Percentiles rank a stretch among this genome's conserved stretches.
phyloP scores from a whole-genome alignment of 2,113 vertebrate species.

The Spea multiplicata region DNA sequence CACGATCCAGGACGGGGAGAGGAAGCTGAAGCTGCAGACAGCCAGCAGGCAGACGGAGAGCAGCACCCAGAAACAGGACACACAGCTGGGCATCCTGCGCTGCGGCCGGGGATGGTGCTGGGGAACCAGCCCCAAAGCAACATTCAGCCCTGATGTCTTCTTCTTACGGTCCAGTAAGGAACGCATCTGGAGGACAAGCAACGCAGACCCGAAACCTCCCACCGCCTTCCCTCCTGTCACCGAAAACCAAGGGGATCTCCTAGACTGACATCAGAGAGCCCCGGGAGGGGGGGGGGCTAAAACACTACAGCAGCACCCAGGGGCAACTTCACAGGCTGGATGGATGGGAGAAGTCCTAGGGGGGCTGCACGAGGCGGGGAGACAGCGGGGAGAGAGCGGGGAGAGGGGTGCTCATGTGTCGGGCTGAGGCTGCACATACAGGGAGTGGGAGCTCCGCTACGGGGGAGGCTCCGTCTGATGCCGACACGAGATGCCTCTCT shows the following conservation, averaged over 20 bases:
- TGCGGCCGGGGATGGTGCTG: constrained; percentile 63
- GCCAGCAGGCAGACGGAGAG: constrained; percentile 79
- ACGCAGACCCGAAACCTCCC: constrained; percentile 27
- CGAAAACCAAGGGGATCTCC: constrained; percentile 9
- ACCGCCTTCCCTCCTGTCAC: constrained; percentile 22
- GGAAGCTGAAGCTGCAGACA: constrained; percentile 80
- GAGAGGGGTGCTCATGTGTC: constrained; percentile 5
- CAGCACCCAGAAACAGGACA: constrained; percentile 85
- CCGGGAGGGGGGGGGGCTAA: neutral
- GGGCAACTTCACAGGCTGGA: constrained; percentile 12
- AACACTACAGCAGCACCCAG: constrained; percentile 7
- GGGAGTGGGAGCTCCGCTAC: neutral
- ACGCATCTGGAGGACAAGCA: constrained; percentile 65
- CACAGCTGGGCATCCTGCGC: constrained; percentile 81
- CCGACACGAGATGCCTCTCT: neutral
- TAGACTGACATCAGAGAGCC: constrained; percentile 8
- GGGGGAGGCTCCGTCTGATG: no score
- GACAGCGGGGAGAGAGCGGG: constrained; percentile 5
- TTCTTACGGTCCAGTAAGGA: constrained; percentile 71
- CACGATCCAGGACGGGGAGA: constrained; percentile 84
- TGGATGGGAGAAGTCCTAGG: neutral
- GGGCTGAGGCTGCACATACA: neutral
- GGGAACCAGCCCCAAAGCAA: constrained; percentile 64
- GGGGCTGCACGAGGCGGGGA: neutral
- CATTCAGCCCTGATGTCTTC: constrained; percentile 62